Conservation (phyloP, 2,888 invertebrate genomes). For the Prosopocoilus inquinatus region DNA sequence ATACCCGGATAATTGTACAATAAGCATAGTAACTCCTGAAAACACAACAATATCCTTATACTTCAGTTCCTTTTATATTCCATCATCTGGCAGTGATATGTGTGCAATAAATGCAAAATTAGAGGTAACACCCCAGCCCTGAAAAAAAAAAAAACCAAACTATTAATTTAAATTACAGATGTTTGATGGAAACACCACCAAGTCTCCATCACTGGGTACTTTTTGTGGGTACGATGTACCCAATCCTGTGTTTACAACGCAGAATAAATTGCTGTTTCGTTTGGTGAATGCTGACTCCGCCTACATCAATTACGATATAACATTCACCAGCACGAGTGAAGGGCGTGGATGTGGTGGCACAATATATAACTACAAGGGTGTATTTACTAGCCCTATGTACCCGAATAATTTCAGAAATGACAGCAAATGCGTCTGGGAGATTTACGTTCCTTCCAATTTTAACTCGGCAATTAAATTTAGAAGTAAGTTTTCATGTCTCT, state of each 20-base stretch:
- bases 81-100: slow-evolving; percentile 25
- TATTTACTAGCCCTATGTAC: slow-evolving; percentile 68
- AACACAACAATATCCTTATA: slow-evolving; percentile 72
- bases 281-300: slow-evolving; percentile 19
- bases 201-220: slow-evolving; percentile 46
- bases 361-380: slow-evolving; percentile 62
- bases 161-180: slow-evolving; percentile 44
- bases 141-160: neutral
- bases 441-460: slow-evolving; percentile 60
- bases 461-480: slow-evolving; percentile 54
- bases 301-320: slow-evolving; percentile 54
- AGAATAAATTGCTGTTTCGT: slow-evolving; percentile 55
- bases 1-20: slow-evolving; percentile 56
- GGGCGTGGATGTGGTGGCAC: slow-evolving; percentile 68
- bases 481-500: slow-evolving; percentile 39
- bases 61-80: slow-evolving; percentile 54
- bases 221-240: slow-evolving; percentile 57
- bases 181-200: slow-evolving; percentile 50
- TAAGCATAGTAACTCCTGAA: slow-evolving; percentile 63
- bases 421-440: slow-evolving; percentile 62
- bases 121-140: slow-evolving; percentile 9
- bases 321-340: slow-evolving; percentile 60
- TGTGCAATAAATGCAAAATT: slow-evolving; percentile 19
- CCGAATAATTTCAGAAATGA: slow-evolving; percentile 60
- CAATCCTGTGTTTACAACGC: slow-evolving; percentile 67